Evolutionary conservation across 2,888 invertebrate species (phyloP), one percentile per base, ranked within the genome.

Genomic region (Girardia tigrina): DNA sequence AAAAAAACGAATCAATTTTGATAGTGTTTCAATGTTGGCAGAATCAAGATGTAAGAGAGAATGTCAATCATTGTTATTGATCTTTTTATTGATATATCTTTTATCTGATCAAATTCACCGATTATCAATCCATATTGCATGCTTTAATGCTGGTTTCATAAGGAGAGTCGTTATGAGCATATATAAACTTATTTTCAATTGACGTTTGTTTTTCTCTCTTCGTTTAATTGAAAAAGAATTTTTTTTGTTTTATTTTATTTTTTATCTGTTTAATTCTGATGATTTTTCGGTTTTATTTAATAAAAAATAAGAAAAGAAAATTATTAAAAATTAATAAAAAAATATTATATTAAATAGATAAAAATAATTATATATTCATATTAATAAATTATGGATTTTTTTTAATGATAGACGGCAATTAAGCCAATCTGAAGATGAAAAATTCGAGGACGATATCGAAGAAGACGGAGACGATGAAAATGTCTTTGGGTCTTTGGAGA

Each of bases 41-140:
- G n/a, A n/a, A n/a, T 20, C n/a, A 4, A 8, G n/a, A 20, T n/a
- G 4, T 20, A 12, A n/a, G n/a, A n/a, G n/a, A n/a, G n/a, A n/a
- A 6, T 4, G n/a, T 56, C 4, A 20, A 4, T 12, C 56, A 56
- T 4, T 56, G 56, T n/a, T 20, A 56, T 20, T 56, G 56, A 12
- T n/a, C n/a, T 20, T 36, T n/a, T 56, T 56, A 56, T 56, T 56
- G 56, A 56, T 56, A 56, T 56, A 56, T 56, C 56, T 56, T 20
- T 12, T 20, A 56, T 56, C 56, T 8, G 56, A 56, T 56, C n/a
- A 56, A 36, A 36, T 12, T 12, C 8, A 36, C 36, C 16, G 36
- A 12, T 36, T n/a, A n/a, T n/a, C n/a, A n/a, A 16, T 36, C 8
- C 12, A 36, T 36, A 12, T 12, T 36, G 36, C 36, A 36, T 16